Base-by-base conservation (phyloP, 2,797 vertebrate genomes). In the Chrysocyon brachyurus region DNA sequence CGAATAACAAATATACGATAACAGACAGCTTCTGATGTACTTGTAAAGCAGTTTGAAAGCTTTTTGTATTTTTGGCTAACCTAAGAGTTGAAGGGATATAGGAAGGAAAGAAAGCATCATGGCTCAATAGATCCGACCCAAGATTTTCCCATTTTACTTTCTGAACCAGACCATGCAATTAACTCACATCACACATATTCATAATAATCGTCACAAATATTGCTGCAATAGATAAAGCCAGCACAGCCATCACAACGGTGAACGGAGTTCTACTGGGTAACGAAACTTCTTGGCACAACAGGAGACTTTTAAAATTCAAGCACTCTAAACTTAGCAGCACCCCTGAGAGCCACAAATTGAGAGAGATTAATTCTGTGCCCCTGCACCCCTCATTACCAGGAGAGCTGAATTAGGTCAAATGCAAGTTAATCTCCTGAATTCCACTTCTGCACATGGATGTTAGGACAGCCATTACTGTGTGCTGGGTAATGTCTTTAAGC, bases 391-490 rank as follows among this genome's bases (percentile, higher is more conserved):
- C 99, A 99, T 99, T 99, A 99, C 98, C 98, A 99, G 98, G 94
- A 98, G 98, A 99, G 98, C 98, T 98, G 98, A 99, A 99, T 98
- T 99, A 99, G 99, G 99, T 99, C 99, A 99, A 99, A 99, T 97
- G 97, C 98, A 99, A 99, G 99, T 99, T 99, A 99, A 99, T 99
- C 99, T 99, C 98, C 98, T 98, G 98, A 99, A 99, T 99, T 99
- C 98, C 98, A 99, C 98, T 98, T 98, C 96, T 98, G 98, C 98
- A 98, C 98, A 98, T 6, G 94, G 98, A 98, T 98, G 98, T 98
- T 98, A 98, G 98, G 96, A 96, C 97, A 98, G 97, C 91, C 98
- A 97, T 98, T 98, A 95, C 96, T 97, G 97, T 96, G 94, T 97
- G 96, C 97, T n/a, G 70, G 98, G 95, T 98, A 98, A 98, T 96